phyloP scores from a whole-genome alignment of 2,888 invertebrate species.

The Parthenolecanium corni region DNA sequence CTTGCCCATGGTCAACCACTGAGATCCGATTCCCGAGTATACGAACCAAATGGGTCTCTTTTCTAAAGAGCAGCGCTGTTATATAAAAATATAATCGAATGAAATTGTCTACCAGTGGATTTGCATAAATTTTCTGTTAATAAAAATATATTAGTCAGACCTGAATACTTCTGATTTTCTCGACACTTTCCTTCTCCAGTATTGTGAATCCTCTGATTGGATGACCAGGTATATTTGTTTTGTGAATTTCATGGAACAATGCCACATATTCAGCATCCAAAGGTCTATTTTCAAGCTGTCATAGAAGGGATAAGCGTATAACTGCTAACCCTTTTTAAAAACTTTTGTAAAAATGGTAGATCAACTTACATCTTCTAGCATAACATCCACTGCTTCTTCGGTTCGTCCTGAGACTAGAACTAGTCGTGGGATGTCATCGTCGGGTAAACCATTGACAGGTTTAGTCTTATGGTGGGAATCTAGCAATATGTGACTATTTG shows the following conservation, averaged over 20 bases:
- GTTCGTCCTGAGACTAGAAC: slow-evolving; percentile 33
- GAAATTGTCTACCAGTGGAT: too few relatives aligned
- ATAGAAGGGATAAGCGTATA: neutral
- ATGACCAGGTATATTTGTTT: slow-evolving; percentile 44
- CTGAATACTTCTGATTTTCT: slow-evolving; percentile 15
- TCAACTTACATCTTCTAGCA: slow-evolving; percentile 35
- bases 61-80: too few relatives aligned
- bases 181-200: slow-evolving; percentile 40
- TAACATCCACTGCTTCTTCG: slow-evolving; percentile 32
- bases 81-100: neutral
- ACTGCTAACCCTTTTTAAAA: neutral
- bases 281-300: slow-evolving; percentile 43
- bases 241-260: slow-evolving; percentile 48
- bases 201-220: slow-evolving; percentile 65
- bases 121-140: too few relatives aligned
- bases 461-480: slow-evolving; percentile 26
- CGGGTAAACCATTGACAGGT: slow-evolving; percentile 14
- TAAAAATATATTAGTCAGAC: too few relatives aligned
- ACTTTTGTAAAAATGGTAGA: neutral
- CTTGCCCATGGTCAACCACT: too few relatives aligned
- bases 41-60: too few relatives aligned
- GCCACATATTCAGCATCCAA: slow-evolving; percentile 52
- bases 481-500: slow-evolving; percentile 29
- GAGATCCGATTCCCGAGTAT: too few relatives aligned
- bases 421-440: slow-evolving; percentile 33